These are phyloP conservation scores for Meles meles DNA, from an alignment of 2,113 vertebrate species.

Conservation along the genomic window DNA sequence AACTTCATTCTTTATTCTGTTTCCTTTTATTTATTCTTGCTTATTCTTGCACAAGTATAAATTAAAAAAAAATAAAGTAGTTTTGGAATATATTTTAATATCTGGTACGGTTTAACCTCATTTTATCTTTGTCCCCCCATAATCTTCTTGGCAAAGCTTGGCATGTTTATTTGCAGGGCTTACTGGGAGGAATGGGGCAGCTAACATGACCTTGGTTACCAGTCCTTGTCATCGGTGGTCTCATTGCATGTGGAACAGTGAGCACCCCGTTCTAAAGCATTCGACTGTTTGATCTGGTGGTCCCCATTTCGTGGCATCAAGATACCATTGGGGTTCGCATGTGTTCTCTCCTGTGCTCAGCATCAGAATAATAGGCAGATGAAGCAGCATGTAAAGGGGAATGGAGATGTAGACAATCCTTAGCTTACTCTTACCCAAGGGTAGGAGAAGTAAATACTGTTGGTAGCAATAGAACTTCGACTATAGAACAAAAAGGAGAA, in stretches of 20 bases:
- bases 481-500: background rate
- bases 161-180: background rate
- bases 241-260: background rate
- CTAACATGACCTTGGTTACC: rapidly evolving
- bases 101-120: background rate
- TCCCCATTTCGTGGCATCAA: background rate
- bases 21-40: background rate
- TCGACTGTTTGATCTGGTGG: background rate
- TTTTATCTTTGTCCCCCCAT: background rate
- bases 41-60: background rate
- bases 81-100: background rate
- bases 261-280: background rate
- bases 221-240: background rate
- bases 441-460: background rate
- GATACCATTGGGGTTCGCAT: background rate
- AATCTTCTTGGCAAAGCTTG: background rate
- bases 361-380: background rate
- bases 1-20: background rate
- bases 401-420: no score
- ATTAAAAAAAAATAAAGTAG: background rate
- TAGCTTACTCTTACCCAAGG: background rate
- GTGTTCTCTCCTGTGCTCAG: background rate
- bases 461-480: background rate
- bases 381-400: background rate
- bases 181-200: background rate